These are phyloP conservation scores for Sicus ferrugineus DNA, from an alignment of 2,888 invertebrate species.

Conservation along the genomic window DNA sequence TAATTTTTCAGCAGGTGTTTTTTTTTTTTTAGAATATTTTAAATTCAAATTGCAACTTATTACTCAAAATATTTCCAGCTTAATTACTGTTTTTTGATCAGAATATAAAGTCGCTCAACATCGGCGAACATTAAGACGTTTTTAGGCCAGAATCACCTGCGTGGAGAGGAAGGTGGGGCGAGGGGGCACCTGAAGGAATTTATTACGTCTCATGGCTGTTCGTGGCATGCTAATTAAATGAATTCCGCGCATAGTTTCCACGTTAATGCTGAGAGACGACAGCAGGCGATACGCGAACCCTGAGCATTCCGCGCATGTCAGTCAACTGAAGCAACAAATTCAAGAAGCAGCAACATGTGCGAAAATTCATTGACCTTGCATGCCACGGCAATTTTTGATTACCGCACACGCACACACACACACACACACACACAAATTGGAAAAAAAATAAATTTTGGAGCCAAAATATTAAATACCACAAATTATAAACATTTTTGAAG, in stretches of 20 bases:
- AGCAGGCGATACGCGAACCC: slow-evolving; percentile 10
- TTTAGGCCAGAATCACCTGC: too few species aligned
- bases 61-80: too few species aligned
- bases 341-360: slow-evolving; percentile 41
- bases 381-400: slow-evolving; percentile 46
- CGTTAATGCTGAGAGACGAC: background rate
- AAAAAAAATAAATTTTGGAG: too few species aligned
- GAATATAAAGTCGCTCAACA: too few species aligned
- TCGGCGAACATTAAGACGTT: too few species aligned
- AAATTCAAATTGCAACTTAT: too few species aligned
- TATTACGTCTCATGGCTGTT: background rate
- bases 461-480: too few species aligned
- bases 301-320: slow-evolving; percentile 4
- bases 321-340: background rate
- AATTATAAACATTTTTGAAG: too few species aligned
- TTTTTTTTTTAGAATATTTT: background rate
- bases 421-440: too few species aligned
- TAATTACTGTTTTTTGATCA: too few species aligned
- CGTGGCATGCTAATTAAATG: slow-evolving; percentile 10
- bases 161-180: too few species aligned
- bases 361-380: slow-evolving; percentile 45
- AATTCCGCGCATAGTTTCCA: slow-evolving; percentile 18
- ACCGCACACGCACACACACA: slow-evolving; percentile 44
- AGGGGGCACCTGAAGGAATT: too few species aligned
- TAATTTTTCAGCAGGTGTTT: background rate